Base-by-base conservation (phyloP, 2,888 invertebrate genomes). In the Heterodera filipjevi region DNA sequence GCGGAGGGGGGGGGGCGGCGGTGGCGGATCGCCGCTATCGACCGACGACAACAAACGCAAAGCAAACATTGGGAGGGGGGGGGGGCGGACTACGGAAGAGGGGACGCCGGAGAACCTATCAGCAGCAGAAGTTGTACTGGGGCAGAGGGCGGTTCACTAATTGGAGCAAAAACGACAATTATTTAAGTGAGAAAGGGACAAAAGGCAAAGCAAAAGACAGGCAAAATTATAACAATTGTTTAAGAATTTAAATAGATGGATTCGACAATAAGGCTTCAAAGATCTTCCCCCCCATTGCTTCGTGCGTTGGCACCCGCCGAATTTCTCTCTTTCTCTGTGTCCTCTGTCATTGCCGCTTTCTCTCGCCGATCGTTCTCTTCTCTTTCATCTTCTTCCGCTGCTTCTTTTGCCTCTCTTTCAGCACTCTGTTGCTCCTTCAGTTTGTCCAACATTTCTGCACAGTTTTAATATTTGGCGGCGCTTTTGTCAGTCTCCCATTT, bases 401-500 rank as follows among this genome's bases (percentile, higher is more conserved):
- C 74, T 66, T 73, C 78, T 32, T 71, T 78, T 39, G 39, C 53
- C 39, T 81, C 70, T 66, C 59, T 76, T 33, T 70, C 81, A 49
- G 72, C 72, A 72, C 33, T 68, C 33, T 79, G 59, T 39, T 73
- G 53, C 44, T 81, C 77, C 32, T 53, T 49, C 49, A 81, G 16
- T 44, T 81, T 74, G 16, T 49, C 30, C 22, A 81, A 59, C 66
- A 81, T 81, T 71, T 81, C 81, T 81, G 32, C 35, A n/a, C 16
- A 72, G 19, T 8, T 22, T 72, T n/a, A n/a, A n/a, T n/a, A n/a
- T n/a, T n/a, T n/a, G n/a, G n/a, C n/a, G n/a, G n/a, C n/a, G n/a
- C n/a, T n/a, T n/a, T n/a, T n/a, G n/a, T n/a, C n/a, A n/a, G n/a
- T n/a, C n/a, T n/a, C n/a, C n/a, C n/a, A n/a, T n/a, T n/a, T n/a